Evolutionary conservation across 2,888 invertebrate species (phyloP).

Genomic region (Acronicta alni): DNA sequence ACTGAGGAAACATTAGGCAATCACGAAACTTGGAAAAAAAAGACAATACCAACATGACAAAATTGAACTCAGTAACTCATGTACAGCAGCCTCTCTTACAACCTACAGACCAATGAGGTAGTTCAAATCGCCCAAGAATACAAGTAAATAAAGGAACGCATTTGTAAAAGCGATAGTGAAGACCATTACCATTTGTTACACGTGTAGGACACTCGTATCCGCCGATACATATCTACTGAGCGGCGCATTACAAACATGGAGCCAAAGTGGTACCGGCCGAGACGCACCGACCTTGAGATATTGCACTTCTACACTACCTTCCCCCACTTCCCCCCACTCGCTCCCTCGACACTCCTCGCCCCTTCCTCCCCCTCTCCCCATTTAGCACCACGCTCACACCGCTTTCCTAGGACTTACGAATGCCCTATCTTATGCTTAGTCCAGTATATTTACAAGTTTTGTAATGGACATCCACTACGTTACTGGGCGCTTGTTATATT

Average conservation of each 20-base stretch:
- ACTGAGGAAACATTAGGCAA: no score
- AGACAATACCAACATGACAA: no score
- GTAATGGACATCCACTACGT: conserved; percentile 34
- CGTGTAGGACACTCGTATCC: conserved; percentile 38
- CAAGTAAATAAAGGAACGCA: conserved; percentile 31
- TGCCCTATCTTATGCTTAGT: conserved; percentile 51
- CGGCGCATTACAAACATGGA: conserved; percentile 44
- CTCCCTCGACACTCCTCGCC: conserved; percentile 11
- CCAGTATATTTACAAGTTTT: conserved; percentile 51
- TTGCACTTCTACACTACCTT: conserved; percentile 70
- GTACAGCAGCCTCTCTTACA: neutral
- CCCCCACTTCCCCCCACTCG: conserved; percentile 37
- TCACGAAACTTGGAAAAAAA: no score
- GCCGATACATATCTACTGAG: conserved; percentile 50
- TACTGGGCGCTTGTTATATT: conserved; percentile 37
- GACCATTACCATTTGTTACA: conserved; percentile 56
- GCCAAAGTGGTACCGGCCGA: conserved; percentile 58
- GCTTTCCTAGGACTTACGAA: conserved; percentile 55
- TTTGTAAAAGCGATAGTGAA: conserved; percentile 41
- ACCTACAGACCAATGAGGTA: neutral
- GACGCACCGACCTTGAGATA: conserved; percentile 79
- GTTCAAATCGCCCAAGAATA: conserved; percentile 27
- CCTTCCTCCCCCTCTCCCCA: conserved; percentile 23
- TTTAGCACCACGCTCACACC: conserved; percentile 43
- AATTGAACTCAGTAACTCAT: neutral